A percentile compares a stretch with the other conserved stretches of the same genome.
Evolutionary conservation across 2,113 vertebrate genomes (phyloP).

Genomic region (Sula dactylatra): DNA sequence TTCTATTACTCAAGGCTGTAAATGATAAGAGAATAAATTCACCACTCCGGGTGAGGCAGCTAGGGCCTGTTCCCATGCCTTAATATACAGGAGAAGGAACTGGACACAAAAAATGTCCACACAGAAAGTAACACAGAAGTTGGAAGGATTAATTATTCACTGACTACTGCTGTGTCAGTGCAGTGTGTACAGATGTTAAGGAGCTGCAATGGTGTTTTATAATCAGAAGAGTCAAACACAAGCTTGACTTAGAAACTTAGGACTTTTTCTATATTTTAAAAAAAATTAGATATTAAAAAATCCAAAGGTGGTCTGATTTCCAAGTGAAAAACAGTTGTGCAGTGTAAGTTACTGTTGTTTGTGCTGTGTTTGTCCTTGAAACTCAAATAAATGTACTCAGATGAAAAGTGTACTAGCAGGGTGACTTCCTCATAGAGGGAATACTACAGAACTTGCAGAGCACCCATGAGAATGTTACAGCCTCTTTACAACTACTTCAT

Average conservation of each 20-base stretch:
- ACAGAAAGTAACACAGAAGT: background rate
- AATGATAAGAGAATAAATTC: background rate
- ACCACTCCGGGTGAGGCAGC: background rate
- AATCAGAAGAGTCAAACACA: background rate
- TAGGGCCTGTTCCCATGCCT: background rate
- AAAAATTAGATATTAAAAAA: background rate
- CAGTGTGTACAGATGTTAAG: background rate
- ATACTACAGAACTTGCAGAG: background rate
- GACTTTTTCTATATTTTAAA: rapidly evolving
- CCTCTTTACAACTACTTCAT: background rate
- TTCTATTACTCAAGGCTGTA: background rate
- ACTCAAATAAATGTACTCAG: background rate
- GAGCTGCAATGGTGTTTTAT: background rate
- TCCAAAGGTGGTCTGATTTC: background rate
- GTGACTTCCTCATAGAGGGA: background rate
- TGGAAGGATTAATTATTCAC: background rate
- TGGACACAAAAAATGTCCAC: background rate
- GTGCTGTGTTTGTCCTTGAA: background rate
- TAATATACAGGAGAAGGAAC: background rate
- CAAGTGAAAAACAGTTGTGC: background rate
- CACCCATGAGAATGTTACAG: background rate
- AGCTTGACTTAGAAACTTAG: background rate
- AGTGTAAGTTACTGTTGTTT: background rate
- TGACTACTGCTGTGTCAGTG: background rate
- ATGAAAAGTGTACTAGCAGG: background rate